Evolutionary conservation across 2,888 invertebrate species (phyloP), one percentile per base, ranked within the genome.

Genomic region (Polydrusus cervinus): DNA sequence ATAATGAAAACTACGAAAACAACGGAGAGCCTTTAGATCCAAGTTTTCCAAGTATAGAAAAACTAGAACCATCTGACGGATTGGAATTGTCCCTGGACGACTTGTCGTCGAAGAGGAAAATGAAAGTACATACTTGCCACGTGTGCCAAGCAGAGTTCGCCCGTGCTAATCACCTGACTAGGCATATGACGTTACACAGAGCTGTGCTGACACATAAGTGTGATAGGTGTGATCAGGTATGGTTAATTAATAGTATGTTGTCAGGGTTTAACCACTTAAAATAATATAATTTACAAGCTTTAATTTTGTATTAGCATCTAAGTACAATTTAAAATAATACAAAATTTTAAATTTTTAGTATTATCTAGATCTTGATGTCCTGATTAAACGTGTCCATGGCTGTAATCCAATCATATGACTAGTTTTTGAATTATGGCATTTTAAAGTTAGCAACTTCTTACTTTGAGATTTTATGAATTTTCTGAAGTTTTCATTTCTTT

Each of bases 101-200:
- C 77, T 18, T 76, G 77, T 51, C 79, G 79, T 11, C 76, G 69
- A 68, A 65, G 43, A 45, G 55, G 8, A 78, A 75, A 78, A 14
- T 71, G 1, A 86, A 85, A 78, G 78, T 84, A 38, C 86, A 87
- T 75, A 81, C 80, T 64, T 88, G 88, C 77, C 86, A 87, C 74
- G 87, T 87, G 38, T 88, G 88, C 74, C 82, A 83, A 13, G 84
- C 85, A 0, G 81, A 83, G 62, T 88, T 87, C 76, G 82, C 84
- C 0, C 70, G 87, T 47, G 84, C 85, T 1, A 87, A 87, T 78
- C 87, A 87, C 78, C 80, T 88, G 51, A 86, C 87, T 2, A 82
- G 87, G 25, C 88, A 88, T 78, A 87, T 87, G 88, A 86, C 85
- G 1, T 77, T 87, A 47, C 88, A 88, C 80, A 79, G 86, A 47